These are phyloP conservation scores for Uropsilus gracilis DNA, from an alignment of 2,113 vertebrate species.

Conservation along the genomic window DNA sequence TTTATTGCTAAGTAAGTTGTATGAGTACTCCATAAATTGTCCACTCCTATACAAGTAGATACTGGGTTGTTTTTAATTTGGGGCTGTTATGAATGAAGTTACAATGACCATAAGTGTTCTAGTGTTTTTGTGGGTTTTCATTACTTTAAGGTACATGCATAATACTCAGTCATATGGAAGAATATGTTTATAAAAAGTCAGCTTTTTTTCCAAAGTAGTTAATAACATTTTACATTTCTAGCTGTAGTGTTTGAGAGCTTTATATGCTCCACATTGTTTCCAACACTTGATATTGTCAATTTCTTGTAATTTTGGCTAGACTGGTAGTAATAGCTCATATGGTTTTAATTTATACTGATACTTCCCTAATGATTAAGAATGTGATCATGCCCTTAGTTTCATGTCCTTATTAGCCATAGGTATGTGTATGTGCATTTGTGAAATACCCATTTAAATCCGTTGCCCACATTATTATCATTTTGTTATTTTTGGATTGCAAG, in stretches of 20 bases:
- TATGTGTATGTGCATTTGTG: not conserved
- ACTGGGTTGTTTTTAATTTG: not conserved
- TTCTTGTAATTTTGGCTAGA: not conserved
- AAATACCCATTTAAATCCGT: not conserved
- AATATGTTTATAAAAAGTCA: too few relatives aligned
- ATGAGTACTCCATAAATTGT: not conserved
- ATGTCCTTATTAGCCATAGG: not conserved
- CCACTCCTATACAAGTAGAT: not conserved
- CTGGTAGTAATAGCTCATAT: not conserved
- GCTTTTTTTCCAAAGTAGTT: conserved; percentile 13
- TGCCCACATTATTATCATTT: not conserved
- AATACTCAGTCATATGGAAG: not conserved
- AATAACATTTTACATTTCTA: not conserved
- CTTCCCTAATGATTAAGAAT: not conserved
- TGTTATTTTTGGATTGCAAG: not conserved
- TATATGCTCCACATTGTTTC: not conserved
- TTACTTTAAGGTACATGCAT: not conserved
- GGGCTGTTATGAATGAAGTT: not conserved
- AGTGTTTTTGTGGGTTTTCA: not conserved
- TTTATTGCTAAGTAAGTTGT: not conserved
- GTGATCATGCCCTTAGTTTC: not conserved
- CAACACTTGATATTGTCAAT: not conserved
- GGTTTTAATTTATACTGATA: not conserved
- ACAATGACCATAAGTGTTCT: not conserved
- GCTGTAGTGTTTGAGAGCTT: not conserved